A percentile compares a stretch with the other conserved stretches of the same genome.
phyloP scores from a whole-genome alignment of 2,888 invertebrate genomes.

The Eilema caniola region DNA sequence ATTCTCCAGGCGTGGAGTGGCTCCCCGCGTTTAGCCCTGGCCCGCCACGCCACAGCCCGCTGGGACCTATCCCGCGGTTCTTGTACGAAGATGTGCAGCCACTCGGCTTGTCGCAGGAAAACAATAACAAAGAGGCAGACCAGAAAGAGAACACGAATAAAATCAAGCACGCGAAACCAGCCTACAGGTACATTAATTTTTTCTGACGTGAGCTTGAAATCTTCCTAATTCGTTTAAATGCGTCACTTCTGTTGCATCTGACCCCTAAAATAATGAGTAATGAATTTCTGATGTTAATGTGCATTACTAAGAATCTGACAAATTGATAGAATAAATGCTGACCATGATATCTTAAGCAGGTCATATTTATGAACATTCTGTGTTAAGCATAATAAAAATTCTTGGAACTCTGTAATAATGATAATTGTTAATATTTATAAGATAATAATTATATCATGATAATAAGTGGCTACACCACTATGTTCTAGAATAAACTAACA shows the following conservation, averaged over 20 bases:
- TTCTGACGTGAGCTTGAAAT: constrained; percentile 39
- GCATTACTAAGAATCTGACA: constrained; percentile 27
- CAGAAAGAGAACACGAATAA: constrained; percentile 80
- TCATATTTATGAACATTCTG: constrained; percentile 15
- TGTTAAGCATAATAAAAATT: constrained; percentile 11
- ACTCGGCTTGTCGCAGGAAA: constrained; percentile 75
- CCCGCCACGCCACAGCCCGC: constrained; percentile 83
- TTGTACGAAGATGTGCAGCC: constrained; percentile 83
- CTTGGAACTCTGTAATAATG: constrained; percentile 7
- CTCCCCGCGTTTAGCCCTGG: constrained; percentile 84
- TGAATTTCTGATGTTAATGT: constrained; percentile 26
- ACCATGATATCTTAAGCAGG: constrained; percentile 31
- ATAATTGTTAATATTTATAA: background rate
- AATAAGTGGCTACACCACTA: background rate
- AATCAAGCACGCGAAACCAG: constrained; percentile 86
- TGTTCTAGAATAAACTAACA: background rate
- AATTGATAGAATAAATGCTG: constrained; percentile 33
- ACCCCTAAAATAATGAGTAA: constrained; percentile 55
- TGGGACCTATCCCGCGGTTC: constrained; percentile 82
- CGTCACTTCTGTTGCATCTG: constrained; percentile 51
- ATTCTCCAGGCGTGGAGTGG: constrained; percentile 86
- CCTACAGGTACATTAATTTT: constrained; percentile 83
- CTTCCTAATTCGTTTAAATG: constrained; percentile 47
- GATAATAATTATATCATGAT: background rate
- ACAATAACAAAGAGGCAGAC: constrained; percentile 80